Evolutionary conservation across 92 coral and sea anemone species (phyloP).

Genomic region (Umimayanthus chanpuru): DNA sequence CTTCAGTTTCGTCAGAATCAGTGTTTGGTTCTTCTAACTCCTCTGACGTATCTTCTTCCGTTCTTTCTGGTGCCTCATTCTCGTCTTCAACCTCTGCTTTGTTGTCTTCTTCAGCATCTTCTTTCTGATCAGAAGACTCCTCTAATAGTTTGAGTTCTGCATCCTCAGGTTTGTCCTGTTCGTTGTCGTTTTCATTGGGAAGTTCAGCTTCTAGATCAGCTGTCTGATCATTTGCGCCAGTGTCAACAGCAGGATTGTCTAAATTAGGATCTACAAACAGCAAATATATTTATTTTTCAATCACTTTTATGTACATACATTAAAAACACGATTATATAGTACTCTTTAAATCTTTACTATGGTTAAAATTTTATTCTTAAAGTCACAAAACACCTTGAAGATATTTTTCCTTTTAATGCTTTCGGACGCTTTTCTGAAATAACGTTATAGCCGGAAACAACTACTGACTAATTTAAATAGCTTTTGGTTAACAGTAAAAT

Average conservation of each 20-base stretch:
- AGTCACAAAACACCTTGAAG: neutral
- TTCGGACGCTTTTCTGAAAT: neutral
- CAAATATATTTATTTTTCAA: neutral
- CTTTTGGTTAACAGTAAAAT: neutral
- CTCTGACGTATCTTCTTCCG: neutral
- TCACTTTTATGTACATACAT: neutral
- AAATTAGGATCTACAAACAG: neutral
- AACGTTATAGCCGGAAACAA: neutral
- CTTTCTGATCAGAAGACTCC: neutral
- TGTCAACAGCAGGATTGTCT: neutral
- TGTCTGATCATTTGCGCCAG: neutral
- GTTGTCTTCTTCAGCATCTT: neutral
- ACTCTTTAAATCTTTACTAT: neutral
- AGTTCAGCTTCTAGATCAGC: neutral
- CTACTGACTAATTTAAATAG: neutral
- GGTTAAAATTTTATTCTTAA: no score
- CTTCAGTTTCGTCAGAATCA: slow-evolving; percentile 6
- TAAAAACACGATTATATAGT: neutral
- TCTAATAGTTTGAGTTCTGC: neutral
- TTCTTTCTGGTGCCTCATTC: neutral
- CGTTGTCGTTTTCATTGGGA: neutral
- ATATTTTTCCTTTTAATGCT: no score
- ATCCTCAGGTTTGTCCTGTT: neutral
- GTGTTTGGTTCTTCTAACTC: slow-evolving; percentile 17
- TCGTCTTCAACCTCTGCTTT: neutral